Conservation (phyloP, 1,140 invertebrate genomes). For the Heliconius melpomene region DNA sequence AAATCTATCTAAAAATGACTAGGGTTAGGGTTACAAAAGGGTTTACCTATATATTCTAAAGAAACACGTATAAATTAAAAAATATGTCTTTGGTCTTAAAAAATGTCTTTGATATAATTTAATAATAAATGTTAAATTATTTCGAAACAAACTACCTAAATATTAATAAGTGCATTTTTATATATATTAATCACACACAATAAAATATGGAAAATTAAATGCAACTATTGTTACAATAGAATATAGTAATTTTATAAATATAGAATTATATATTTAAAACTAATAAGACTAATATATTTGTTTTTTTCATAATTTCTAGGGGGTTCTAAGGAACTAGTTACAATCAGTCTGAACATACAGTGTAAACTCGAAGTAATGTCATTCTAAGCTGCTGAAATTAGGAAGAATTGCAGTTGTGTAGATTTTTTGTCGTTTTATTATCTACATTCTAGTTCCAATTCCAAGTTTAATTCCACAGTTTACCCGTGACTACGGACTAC, state of each 20-base stretch:
- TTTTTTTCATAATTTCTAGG: background rate
- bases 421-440: too few relatives aligned
- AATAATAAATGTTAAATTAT: too few relatives aligned
- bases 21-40: background rate
- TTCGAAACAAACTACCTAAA: too few relatives aligned
- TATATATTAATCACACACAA: background rate
- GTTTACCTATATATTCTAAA: background rate
- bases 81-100: background rate
- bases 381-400: too few relatives aligned
- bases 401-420: too few relatives aligned
- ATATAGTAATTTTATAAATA: background rate
- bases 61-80: background rate
- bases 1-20: background rate
- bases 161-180: background rate
- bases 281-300: background rate
- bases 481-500: too few relatives aligned
- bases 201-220: background rate
- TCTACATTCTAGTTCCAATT: too few relatives aligned
- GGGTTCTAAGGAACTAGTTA: background rate
- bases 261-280: background rate
- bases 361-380: too few relatives aligned
- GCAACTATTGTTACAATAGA: background rate
- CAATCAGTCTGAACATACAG: background rate
- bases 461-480: too few relatives aligned
- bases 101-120: too few relatives aligned